A percentile compares a stretch with the other conserved stretches of the same genome.
Conservation (phyloP, 2,113 vertebrate genomes). For the Microtus pennsylvanicus region DNA sequence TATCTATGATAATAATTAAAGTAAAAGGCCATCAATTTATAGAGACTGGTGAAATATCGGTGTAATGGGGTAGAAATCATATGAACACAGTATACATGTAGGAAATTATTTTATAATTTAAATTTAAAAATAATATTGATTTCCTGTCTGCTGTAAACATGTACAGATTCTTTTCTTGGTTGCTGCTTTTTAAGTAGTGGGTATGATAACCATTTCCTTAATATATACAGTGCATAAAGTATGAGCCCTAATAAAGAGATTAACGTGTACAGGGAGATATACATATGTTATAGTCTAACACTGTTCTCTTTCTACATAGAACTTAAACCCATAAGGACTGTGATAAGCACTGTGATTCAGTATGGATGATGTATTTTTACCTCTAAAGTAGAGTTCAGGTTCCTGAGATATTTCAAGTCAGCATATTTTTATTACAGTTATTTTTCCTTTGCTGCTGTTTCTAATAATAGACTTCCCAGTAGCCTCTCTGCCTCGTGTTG, state of each 20-base stretch:
- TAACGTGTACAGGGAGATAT: background rate
- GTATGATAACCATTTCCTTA: background rate
- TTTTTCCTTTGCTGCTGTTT: background rate
- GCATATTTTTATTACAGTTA: background rate
- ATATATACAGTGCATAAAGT: background rate
- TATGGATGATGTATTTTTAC: background rate
- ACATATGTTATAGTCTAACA: background rate
- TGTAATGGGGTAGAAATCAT: background rate
- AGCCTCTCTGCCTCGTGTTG: background rate
- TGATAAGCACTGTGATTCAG: background rate
- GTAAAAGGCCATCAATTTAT: background rate
- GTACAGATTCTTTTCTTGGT: background rate
- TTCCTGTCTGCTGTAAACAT: background rate
- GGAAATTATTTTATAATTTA: background rate
- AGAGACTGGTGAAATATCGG: background rate
- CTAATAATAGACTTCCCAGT: background rate
- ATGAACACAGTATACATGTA: background rate
- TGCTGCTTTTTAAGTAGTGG: background rate
- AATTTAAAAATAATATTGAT: background rate
- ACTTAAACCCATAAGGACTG: background rate
- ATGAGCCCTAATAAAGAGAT: background rate
- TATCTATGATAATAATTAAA: background rate
- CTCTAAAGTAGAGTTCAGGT: background rate
- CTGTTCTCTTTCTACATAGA: background rate
- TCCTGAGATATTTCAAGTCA: background rate